Base-by-base conservation (phyloP, 2,888 invertebrate species). In the Danaus chrysippus region DNA sequence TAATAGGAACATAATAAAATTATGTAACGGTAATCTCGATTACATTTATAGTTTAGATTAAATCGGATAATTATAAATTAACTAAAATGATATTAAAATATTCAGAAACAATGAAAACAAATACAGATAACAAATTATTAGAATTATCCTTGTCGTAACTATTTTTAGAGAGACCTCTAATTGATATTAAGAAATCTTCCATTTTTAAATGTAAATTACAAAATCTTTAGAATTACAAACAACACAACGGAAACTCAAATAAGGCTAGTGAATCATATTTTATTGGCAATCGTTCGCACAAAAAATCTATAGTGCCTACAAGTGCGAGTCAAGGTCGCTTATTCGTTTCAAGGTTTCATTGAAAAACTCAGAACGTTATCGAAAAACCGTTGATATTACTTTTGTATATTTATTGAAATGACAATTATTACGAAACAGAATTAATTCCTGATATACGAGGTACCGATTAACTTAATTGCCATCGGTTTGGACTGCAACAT, bases 191-290 rank as follows among this genome's bases (percentile, higher is more conserved):
- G 41, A 58, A 9, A 42, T 19, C 42, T 52, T 53, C 52, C 52
- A 13, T 58, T 52, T 52, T 42, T 58, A 58, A 58, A 13, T 53
- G 53, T 52, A 58, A 52, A 42, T 43, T 34, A 42, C 42, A 42
- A 58, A 53, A 52, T 42, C 58, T 52, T 43, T 61, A 17, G 49
- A 49, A 49, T 3, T 49, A 49, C 49, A 49, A 59, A 61, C 61
- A 55, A 62, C 58, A 59, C 62, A 59, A 46, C 58, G 68, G 65
- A 67, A 65, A 65, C 56, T 60, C 66, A 56, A 63, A 64, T 64
- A 66, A 61, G 64, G 68, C 54, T 46, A 62, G 63, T 68, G 68
- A 68, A 64, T 65, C 68, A 68, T 63, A 65, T 63, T 62, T 62
- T 52, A 68, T 62, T 61, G 58, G 59, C 55, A 61, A 63, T 49